Percentiles rank a stretch among this genome's conserved stretches.
Conservation (phyloP, 2,797 vertebrate genomes). For the Catamblyrhynchus diadema region DNA sequence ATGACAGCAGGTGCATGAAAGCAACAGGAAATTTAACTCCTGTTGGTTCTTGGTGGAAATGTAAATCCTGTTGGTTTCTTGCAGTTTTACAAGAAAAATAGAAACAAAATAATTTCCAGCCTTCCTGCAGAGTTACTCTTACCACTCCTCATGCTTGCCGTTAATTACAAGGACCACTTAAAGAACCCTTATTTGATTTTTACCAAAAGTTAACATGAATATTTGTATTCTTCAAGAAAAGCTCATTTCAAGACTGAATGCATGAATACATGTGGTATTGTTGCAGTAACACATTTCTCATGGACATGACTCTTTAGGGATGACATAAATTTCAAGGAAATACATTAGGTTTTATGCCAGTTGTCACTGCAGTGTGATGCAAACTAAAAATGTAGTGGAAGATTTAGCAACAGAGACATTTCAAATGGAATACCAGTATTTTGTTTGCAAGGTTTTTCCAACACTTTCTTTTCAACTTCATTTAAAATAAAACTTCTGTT, state of each 20-base stretch:
- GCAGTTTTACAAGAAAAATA: not conserved
- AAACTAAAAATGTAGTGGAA: not conserved
- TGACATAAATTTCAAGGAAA: not conserved
- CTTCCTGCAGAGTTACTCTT: not conserved
- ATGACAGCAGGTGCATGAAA: not conserved
- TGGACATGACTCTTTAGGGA: not conserved
- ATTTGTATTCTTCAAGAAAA: not conserved
- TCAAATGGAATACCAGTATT: not conserved
- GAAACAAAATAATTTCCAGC: not conserved
- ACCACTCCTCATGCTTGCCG: not conserved
- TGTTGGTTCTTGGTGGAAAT: not conserved
- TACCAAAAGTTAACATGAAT: not conserved
- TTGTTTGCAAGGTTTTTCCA: not conserved
- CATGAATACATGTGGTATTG: not conserved
- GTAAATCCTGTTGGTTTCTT: not conserved
- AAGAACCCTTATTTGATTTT: not conserved
- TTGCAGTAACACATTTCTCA: not conserved
- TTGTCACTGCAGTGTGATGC: not conserved
- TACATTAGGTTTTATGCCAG: not conserved
- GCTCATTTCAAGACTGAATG: not conserved
- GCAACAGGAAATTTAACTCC: not conserved
- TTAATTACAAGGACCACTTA: not conserved
- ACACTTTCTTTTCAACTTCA: not conserved
- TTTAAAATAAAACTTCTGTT: not conserved
- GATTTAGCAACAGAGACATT: not conserved